phyloP scores from a whole-genome alignment of 2,797 vertebrate genomes.

The Tiaroga cobitis region DNA sequence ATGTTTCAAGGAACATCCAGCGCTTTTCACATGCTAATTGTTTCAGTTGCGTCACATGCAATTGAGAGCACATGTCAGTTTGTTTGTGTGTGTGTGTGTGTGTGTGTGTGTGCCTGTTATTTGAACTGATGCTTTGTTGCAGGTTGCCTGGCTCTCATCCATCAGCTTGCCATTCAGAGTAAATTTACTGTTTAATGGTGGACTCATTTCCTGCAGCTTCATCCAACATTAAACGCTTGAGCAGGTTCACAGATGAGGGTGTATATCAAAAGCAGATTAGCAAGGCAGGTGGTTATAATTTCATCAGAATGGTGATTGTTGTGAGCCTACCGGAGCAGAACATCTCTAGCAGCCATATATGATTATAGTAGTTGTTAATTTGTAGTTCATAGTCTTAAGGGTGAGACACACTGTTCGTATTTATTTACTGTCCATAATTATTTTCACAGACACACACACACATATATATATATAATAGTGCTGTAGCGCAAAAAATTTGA shows the following conservation, averaged over 20 bases:
- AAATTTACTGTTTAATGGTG: constrained; percentile 74
- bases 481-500: too few relatives aligned
- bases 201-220: constrained; percentile 76
- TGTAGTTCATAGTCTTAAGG: not conserved
- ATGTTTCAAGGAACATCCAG: not conserved
- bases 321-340: constrained; percentile 25
- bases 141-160: constrained; percentile 6
- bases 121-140: constrained; percentile 19
- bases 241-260: constrained; percentile 64
- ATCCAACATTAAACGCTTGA: constrained; percentile 68
- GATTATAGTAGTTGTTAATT: not conserved
- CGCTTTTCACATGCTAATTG: constrained; percentile 8
- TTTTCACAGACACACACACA: not conserved
- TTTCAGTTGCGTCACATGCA: not conserved
- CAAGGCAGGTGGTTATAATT: constrained; percentile 40
- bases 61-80: constrained; percentile 27
- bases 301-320: constrained; percentile 20
- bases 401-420: not conserved
- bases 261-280: constrained; percentile 62
- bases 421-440: not conserved
- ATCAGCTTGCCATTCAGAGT: constrained; percentile 61
- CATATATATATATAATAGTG: too few relatives aligned
- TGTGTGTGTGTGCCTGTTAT: constrained; percentile 56
- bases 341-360: not conserved
- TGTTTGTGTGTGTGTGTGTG: constrained; percentile 39